Evolutionary conservation across 2,113 vertebrate genomes (phyloP), one percentile per base, ranked within the genome.

Genomic region (Ophthalmolycus amberensis): DNA sequence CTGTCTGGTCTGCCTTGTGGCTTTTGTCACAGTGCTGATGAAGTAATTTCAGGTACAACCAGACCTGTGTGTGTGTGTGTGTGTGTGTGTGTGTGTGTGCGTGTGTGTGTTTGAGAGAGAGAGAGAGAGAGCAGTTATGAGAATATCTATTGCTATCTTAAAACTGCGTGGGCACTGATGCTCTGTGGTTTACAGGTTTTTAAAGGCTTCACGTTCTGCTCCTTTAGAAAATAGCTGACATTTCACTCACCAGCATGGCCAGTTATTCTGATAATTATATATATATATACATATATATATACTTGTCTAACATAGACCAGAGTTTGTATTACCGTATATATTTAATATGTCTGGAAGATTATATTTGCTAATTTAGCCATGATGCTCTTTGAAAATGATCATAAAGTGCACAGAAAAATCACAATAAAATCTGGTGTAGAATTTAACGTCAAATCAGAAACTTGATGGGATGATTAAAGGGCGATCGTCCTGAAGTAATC

Each of bases 141-240:
- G 88, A 92, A 92, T 77, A 84, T 69, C 79, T 82, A 74, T 71
- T 88, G 66, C 73, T 58, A 64, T 83, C 66, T 70, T 75, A 77
- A 85, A 73, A 69, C 9, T 87, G 85, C 70, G 89, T 91, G 90
- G 90, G 91, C 84, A 85, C 74, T 14, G 9, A 16, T 88, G 72
- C 34, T 92, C 34, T 92, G 91, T 85, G 92, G 90, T 92, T 90
- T 88, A 48, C 68, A 77, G 76, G 64, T 80, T 87, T 78, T 77
- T 84, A 81, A 90, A 75, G 85, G 83, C 88, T 90, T 91, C 84
- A 89, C 81, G 85, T 69, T 71, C 67, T 69, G 73, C 68, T 82
- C 75, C 34, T 82, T 54, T 22, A 83, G 34, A 86, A 85, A 80
- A 82, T 58, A 80, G 66, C 79, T 88, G 77, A 85, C 84, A 75